phyloP scores from a whole-genome alignment of 2,888 invertebrate genomes.

The Sinhomidia bicolor region DNA sequence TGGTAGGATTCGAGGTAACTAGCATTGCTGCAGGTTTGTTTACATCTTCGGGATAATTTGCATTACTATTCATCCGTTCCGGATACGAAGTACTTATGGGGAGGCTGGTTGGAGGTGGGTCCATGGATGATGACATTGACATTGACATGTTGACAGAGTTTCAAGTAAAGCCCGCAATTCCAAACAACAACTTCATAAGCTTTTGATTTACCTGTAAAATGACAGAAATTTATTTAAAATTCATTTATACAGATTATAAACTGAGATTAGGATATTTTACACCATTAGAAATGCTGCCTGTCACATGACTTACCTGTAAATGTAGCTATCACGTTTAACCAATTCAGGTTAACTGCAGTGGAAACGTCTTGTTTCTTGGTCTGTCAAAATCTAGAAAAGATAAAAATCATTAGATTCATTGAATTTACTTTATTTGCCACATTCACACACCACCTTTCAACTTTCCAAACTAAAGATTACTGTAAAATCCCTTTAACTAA shows the following conservation, averaged over 20 bases:
- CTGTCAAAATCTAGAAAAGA: too few species aligned
- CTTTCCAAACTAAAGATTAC: too few species aligned
- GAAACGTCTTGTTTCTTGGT: too few species aligned
- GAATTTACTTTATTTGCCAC: too few species aligned
- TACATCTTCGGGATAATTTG: constrained; percentile 71
- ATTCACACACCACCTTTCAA: too few species aligned
- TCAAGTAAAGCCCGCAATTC: neutral
- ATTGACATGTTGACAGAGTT: constrained; percentile 63
- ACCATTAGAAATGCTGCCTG: too few species aligned
- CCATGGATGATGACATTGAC: constrained; percentile 79
- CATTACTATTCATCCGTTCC: constrained; percentile 67
- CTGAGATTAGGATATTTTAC: too few species aligned
- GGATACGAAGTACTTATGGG: constrained; percentile 75
- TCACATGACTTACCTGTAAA: too few species aligned
- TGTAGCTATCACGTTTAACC: too few species aligned
- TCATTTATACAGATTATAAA: neutral
- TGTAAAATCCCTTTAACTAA: too few species aligned
- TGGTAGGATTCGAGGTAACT: constrained; percentile 76
- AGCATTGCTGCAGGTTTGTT: constrained; percentile 76
- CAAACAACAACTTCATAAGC: neutral
- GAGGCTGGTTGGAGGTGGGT: constrained; percentile 76
- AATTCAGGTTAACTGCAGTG: too few species aligned
- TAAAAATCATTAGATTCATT: too few species aligned
- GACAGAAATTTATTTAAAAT: neutral
- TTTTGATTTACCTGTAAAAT: neutral